These are phyloP conservation scores for Typhlomys cinereus DNA, from an alignment of 2,113 vertebrate species.

Conservation along the genomic window DNA sequence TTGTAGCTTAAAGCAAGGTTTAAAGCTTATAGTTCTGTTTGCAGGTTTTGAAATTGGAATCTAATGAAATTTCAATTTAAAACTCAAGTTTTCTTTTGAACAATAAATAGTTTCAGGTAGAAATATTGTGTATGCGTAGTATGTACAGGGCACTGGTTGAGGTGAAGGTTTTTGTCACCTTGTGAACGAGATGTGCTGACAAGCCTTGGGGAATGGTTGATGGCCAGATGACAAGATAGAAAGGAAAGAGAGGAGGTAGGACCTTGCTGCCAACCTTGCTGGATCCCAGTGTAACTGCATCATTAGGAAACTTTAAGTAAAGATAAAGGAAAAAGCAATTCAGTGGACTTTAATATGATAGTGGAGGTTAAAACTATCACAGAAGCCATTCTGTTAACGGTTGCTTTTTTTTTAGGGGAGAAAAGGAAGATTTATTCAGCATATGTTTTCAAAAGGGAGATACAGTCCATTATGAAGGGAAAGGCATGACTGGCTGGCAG, in stretches of 20 bases:
- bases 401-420: background rate
- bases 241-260: background rate
- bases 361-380: background rate
- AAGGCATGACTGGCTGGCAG: too few relatives aligned
- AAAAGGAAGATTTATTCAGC: too few relatives aligned
- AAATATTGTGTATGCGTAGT: background rate
- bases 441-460: too few relatives aligned
- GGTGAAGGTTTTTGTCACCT: background rate
- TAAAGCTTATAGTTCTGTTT: background rate
- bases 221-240: background rate
- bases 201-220: background rate
- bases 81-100: background rate
- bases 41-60: background rate
- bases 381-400: constrained; percentile 1
- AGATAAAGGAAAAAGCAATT: background rate
- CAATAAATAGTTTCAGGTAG: background rate
- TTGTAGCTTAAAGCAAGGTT: background rate
- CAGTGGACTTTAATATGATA: background rate
- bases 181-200: background rate
- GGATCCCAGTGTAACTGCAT: background rate
- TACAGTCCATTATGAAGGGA: too few relatives aligned
- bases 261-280: background rate
- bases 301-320: background rate
- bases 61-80: background rate
- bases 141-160: background rate